Conservation (phyloP, 2,113 vertebrate species). For the Ovibos moschatus region DNA sequence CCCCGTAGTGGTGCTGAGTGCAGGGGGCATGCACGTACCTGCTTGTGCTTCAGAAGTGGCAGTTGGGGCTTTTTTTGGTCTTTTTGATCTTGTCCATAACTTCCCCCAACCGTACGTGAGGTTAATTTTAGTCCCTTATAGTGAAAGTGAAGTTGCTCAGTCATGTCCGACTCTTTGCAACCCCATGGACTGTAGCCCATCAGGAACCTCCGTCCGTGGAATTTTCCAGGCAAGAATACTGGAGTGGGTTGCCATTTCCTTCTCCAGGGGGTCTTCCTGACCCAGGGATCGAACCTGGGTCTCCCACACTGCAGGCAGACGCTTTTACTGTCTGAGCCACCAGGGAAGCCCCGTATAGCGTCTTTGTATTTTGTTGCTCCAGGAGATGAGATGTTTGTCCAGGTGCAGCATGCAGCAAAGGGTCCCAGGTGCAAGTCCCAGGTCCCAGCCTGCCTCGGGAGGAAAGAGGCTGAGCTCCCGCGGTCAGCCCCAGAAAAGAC, state of each 20-base stretch:
- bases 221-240: neutral
- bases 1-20: neutral
- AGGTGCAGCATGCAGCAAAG: neutral
- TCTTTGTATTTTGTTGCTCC: neutral
- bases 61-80: neutral
- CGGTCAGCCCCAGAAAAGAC: neutral
- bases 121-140: neutral
- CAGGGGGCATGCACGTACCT: neutral
- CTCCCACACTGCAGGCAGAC: neutral
- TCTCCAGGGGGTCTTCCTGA: neutral
- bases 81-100: neutral
- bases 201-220: fast-evolving
- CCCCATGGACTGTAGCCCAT: neutral
- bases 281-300: neutral
- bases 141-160: neutral
- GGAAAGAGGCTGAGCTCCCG: neutral
- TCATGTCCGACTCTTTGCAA: neutral
- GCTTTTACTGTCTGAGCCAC: neutral
- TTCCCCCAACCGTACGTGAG: neutral
- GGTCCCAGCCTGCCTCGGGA: neutral
- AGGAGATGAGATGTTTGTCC: neutral
- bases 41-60: neutral
- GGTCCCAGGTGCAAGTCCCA: neutral
- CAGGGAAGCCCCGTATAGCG: neutral
- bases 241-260: neutral